Base-by-base conservation (phyloP, 2,888 invertebrate genomes). In the Oscheius sp. region DNA sequence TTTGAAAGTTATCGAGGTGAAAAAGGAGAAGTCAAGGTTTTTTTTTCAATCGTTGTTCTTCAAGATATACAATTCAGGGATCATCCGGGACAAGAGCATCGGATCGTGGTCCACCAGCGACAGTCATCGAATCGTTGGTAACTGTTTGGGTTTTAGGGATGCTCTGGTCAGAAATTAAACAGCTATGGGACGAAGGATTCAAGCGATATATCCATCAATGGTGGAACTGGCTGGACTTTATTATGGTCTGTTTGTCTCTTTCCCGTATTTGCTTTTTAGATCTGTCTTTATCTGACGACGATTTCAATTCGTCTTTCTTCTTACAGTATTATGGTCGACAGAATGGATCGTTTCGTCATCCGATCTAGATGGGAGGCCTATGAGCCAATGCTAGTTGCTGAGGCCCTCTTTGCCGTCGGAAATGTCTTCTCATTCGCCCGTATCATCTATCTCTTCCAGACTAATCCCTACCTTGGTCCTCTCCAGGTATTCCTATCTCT, bases 201-300 rank as follows among this genome's bases (percentile, higher is more conserved):
- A 88, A 87, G 69, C 88, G 88, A 24, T 89, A 89, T 80, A 86
- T 88, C 26, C 83, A 87, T 14, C 89, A 89, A 77, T 89, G 89
- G 89, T 89, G 89, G 89, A 89, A 89, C 82, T 89, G 89, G 89
- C 85, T 89, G 45, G 89, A 89, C 81, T 89, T 89, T 78, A 88
- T 89, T 71, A 89, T 89, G 89, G 86, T 89, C 14, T 89, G 89
- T 22, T n/a, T n/a, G n/a, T n/a, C n/a, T n/a, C n/a, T n/a, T n/a
- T n/a, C n/a, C n/a, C n/a, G n/a, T n/a, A n/a, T n/a, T n/a, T n/a
- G n/a, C n/a, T n/a, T n/a, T n/a, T n/a, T n/a, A n/a, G n/a, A n/a
- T n/a, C n/a, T n/a, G n/a, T n/a, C 86, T 89, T 8, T 89, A 89
- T 79, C 84, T 89, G 36, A 87, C 88, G 71, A 89, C 89, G 2